These are phyloP conservation scores for Ceryle rudis DNA, from an alignment of 2,797 vertebrate genomes.

Conservation along the genomic window DNA sequence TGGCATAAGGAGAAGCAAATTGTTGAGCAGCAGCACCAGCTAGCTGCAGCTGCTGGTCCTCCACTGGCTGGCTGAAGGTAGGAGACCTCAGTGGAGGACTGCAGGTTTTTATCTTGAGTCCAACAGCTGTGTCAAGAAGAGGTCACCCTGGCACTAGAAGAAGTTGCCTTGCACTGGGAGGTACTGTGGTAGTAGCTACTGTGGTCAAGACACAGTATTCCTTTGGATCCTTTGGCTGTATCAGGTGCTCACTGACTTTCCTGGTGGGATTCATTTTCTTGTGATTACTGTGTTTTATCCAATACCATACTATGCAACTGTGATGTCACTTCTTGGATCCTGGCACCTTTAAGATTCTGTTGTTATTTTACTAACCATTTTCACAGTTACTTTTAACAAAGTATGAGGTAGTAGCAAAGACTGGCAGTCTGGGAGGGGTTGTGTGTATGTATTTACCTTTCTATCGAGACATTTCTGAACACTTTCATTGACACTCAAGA, in stretches of 20 bases:
- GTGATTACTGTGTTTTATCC: not conserved
- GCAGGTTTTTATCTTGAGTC: not conserved
- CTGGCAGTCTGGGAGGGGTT: accelerated
- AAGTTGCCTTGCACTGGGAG: not conserved
- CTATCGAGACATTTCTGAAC: accelerated
- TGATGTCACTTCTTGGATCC: not conserved
- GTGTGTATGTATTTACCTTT: not conserved
- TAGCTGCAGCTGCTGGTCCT: not conserved
- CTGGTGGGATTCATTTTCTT: not conserved
- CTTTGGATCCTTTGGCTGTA: accelerated
- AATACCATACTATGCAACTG: not conserved
- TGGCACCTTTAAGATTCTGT: not conserved
- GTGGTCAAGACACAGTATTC: accelerated
- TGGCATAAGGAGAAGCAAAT: not conserved
- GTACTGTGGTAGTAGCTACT: not conserved
- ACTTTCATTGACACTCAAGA: not conserved
- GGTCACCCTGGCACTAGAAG: not conserved
- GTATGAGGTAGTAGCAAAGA: not conserved
- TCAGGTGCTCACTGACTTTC: not conserved
- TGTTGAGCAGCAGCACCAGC: accelerated
- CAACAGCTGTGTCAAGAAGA: accelerated
- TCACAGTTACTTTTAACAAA: not conserved
- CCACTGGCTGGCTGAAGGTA: not conserved
- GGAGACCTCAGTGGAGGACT: accelerated
- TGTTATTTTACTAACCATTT: not conserved